Evolutionary conservation across 2,888 invertebrate species (phyloP).

Genomic region (Malachius bipustulatus): DNA sequence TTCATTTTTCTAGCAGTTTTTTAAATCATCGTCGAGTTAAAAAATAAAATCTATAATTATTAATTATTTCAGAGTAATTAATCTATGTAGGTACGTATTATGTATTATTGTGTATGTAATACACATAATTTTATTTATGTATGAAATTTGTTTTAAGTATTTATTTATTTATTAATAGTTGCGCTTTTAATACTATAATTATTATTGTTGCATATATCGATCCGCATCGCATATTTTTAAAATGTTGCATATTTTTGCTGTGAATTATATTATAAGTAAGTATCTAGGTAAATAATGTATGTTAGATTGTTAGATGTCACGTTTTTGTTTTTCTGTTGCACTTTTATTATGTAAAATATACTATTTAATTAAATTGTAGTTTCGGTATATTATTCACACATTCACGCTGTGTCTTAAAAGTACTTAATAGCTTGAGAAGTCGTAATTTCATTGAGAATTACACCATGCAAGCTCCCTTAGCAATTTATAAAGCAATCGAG

Average conservation of each 20-base stretch:
- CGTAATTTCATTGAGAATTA: constrained; percentile 16
- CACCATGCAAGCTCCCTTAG: constrained; percentile 22
- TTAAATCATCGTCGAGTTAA: too few relatives aligned
- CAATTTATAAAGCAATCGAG: constrained; percentile 30
- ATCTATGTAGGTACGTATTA: too few relatives aligned
- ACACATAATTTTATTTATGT: background rate
- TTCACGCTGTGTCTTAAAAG: constrained; percentile 37
- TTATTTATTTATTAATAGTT: constrained; percentile 10
- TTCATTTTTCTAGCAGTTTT: too few relatives aligned
- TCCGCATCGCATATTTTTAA: too few relatives aligned
- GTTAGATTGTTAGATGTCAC: constrained; percentile 18
- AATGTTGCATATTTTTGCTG: too few relatives aligned
- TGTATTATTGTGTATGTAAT: too few relatives aligned
- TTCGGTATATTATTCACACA: constrained; percentile 31
- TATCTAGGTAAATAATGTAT: too few relatives aligned
- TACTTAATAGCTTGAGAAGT: constrained; percentile 26
- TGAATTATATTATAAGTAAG: too few relatives aligned
- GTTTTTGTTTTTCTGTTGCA: constrained; percentile 28
- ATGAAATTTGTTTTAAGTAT: background rate
- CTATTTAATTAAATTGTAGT: background rate
- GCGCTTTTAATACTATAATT: too few relatives aligned
- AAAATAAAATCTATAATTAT: too few relatives aligned
- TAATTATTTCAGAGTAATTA: too few relatives aligned
- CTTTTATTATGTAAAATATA: constrained; percentile 26
- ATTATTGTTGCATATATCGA: too few relatives aligned